phyloP scores from a whole-genome alignment of 2,797 vertebrate genomes.

The Ctenopoma multispine region DNA sequence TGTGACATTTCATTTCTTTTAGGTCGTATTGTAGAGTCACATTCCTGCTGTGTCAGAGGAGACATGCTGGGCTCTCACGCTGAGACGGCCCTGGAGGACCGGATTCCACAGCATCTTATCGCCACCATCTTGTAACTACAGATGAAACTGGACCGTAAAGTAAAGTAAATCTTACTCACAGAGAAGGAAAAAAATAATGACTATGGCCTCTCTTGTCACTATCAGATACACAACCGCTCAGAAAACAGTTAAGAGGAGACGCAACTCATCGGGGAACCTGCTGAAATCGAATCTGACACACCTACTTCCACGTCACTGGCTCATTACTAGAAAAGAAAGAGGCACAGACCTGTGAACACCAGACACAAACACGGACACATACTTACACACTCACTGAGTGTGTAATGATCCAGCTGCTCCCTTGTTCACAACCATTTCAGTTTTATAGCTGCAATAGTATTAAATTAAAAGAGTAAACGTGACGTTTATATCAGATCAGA shows the following conservation, averaged over 20 bases:
- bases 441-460: too few relatives aligned
- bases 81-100: constrained; percentile 21
- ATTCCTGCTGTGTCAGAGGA: constrained; percentile 61
- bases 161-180: too few relatives aligned
- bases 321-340: not conserved
- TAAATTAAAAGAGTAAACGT: too few relatives aligned
- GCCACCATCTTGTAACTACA: constrained; percentile 6
- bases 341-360: too few relatives aligned
- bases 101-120: constrained; percentile 41
- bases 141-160: not conserved
- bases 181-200: not conserved
- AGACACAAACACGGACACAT: too few relatives aligned
- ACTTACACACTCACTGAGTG: too few relatives aligned
- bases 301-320: not conserved
- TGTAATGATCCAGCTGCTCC: too few relatives aligned
- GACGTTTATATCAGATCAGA: too few relatives aligned
- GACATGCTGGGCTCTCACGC: constrained; percentile 39
- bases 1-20: constrained; percentile 59
- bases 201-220: too few relatives aligned
- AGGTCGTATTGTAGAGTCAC: constrained; percentile 51
- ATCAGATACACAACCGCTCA: not conserved
- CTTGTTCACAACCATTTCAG: too few relatives aligned
- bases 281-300: not conserved
- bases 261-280: not conserved
- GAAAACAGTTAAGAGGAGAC: not conserved